Evolutionary conservation across 2,888 invertebrate genomes (phyloP).

Genomic region (Clusia tigrina): DNA sequence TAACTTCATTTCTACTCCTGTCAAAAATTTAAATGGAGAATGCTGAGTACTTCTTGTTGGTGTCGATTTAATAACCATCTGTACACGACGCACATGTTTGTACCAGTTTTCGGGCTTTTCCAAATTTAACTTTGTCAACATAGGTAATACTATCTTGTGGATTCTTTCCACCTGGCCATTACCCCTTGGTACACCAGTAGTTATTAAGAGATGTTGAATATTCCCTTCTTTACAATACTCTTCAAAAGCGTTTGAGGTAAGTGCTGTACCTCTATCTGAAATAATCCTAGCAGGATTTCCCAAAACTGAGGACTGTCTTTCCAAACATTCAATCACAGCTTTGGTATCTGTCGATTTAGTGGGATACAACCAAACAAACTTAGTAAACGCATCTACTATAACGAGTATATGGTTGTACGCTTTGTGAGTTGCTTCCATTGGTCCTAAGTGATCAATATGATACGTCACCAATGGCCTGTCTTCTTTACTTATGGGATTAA

Average conservation of each 20-base stretch:
- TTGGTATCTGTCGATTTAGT: neutral
- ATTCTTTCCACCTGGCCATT: conserved; percentile 54
- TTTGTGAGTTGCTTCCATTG: conserved; percentile 21
- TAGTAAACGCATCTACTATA: conserved; percentile 17
- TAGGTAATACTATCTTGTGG: conserved; percentile 46
- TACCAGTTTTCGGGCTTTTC: conserved; percentile 48
- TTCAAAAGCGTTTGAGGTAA: conserved; percentile 41
- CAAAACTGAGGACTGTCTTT: neutral
- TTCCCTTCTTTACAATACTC: conserved; percentile 47
- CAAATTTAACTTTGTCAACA: conserved; percentile 52
- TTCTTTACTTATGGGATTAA: conserved; percentile 29
- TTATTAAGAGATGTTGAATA: conserved; percentile 44
- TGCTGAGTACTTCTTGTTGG: conserved; percentile 13
- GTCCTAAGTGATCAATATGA: conserved; percentile 26
- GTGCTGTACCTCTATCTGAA: conserved; percentile 14
- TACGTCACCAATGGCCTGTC: conserved; percentile 4
- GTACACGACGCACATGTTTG: conserved; percentile 31
- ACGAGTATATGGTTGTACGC: conserved; percentile 18
- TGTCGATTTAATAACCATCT: conserved; percentile 23
- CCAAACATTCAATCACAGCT: neutral
- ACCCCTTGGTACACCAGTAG: conserved; percentile 50
- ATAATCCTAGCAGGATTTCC: conserved; percentile 6
- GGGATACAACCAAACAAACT: conserved; percentile 13
- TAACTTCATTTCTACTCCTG: conserved; percentile 18
- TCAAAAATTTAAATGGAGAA: conserved; percentile 14